These are phyloP conservation scores for Pristionchus arcanus DNA, from an alignment of 2,888 invertebrate genomes.

Conservation along the genomic window DNA sequence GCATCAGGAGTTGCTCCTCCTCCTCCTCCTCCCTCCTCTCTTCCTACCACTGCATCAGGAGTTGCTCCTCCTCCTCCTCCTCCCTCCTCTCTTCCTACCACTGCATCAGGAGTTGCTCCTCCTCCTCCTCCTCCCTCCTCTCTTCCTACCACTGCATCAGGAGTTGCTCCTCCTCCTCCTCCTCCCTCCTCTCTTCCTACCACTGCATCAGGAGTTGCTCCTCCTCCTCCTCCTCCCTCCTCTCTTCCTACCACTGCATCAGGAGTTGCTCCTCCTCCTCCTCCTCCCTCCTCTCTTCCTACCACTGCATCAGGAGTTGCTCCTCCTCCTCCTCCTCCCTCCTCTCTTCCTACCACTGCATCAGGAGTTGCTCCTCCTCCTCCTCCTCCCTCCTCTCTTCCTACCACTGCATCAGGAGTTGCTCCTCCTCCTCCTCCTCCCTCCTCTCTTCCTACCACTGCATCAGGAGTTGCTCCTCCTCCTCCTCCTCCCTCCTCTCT, in stretches of 20 bases:
- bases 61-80: constrained; percentile 48
- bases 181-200: too few relatives aligned
- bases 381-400: constrained; percentile 12
- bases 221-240: constrained; percentile 32
- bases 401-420: constrained; percentile 44
- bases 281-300: neutral
- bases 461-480: constrained; percentile 45
- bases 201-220: constrained; percentile 46
- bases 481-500: neutral
- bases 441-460: neutral
- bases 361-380: constrained; percentile 40
- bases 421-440: constrained; percentile 44
- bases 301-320: constrained; percentile 48
- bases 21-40: neutral
- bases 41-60: constrained; percentile 35
- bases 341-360: neutral
- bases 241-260: neutral
- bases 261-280: constrained; percentile 46
- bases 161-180: constrained; percentile 50
- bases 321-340: constrained; percentile 34
- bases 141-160: constrained; percentile 29
- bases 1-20: constrained; percentile 47
- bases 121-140: constrained; percentile 29
- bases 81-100: too few relatives aligned
- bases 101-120: constrained; percentile 41